These are phyloP conservation scores for Amazona vittata DNA, from an alignment of 2,113 vertebrate genomes.

Conservation along the genomic window DNA sequence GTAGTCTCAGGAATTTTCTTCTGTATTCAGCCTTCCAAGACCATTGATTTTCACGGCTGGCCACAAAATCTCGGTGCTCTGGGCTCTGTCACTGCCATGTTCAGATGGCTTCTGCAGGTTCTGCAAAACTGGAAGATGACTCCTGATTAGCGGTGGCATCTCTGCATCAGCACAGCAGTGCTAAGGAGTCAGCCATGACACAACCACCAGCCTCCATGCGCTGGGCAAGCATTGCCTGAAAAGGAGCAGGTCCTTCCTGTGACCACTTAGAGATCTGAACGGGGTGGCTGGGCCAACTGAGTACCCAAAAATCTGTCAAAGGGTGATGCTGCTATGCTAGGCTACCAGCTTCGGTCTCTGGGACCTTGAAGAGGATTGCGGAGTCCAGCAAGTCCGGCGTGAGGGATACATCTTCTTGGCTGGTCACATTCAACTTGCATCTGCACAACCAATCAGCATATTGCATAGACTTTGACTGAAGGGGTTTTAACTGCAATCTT, in stretches of 20 bases:
- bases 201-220: background rate
- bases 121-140: background rate
- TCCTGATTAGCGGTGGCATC: background rate
- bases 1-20: background rate
- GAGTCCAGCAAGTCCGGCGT: background rate
- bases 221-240: background rate
- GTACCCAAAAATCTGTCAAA: background rate
- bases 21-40: background rate
- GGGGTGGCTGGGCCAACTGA: background rate
- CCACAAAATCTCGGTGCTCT: background rate
- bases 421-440: background rate
- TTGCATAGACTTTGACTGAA: conserved; percentile 54
- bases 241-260: background rate
- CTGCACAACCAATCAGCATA: conserved; percentile 42
- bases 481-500: conserved; percentile 57
- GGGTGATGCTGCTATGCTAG: rapidly evolving
- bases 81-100: background rate
- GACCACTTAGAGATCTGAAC: background rate
- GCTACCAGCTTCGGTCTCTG: background rate
- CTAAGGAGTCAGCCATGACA: background rate
- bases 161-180: background rate
- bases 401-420: background rate
- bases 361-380: background rate
- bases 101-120: background rate
- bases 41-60: background rate